Percentiles rank a stretch among this genome's conserved stretches.
Conservation (phyloP, 2,888 invertebrate species). For the Nowickia ferox region DNA sequence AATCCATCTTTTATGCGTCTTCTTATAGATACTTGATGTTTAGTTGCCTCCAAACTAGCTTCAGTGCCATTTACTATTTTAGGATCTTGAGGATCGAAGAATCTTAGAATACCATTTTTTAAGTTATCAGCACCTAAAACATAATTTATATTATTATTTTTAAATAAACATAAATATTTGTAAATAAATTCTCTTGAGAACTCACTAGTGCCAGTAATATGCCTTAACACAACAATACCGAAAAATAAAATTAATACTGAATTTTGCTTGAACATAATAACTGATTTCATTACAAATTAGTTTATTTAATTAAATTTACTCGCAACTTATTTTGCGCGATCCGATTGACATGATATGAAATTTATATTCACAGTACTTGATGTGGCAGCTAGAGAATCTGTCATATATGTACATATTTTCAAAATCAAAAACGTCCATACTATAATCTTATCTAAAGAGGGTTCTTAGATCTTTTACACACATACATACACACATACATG, state of each 20-base stretch:
- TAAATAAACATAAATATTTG: background rate
- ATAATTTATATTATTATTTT: background rate
- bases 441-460: too few relatives aligned
- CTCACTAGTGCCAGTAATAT: conserved; percentile 23
- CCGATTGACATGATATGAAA: background rate
- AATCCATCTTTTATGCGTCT: conserved; percentile 75
- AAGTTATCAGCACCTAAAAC: conserved; percentile 33
- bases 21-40: conserved; percentile 79
- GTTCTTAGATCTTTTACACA: too few relatives aligned
- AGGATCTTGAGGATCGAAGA: conserved; percentile 27
- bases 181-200: background rate
- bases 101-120: background rate
- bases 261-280: conserved; percentile 32
- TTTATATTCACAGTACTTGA: too few relatives aligned
- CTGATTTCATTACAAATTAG: too few relatives aligned
- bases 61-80: conserved; percentile 73
- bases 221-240: background rate
- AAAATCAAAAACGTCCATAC: too few relatives aligned
- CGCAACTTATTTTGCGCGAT: background rate
- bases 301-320: background rate
- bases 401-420: too few relatives aligned
- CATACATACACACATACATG: too few relatives aligned
- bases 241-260: background rate
- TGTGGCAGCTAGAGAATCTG: too few relatives aligned
- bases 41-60: conserved; percentile 69